These are phyloP conservation scores for Protaetia brevitarsis DNA, from an alignment of 1,140 invertebrate genomes.

Conservation along the genomic window DNA sequence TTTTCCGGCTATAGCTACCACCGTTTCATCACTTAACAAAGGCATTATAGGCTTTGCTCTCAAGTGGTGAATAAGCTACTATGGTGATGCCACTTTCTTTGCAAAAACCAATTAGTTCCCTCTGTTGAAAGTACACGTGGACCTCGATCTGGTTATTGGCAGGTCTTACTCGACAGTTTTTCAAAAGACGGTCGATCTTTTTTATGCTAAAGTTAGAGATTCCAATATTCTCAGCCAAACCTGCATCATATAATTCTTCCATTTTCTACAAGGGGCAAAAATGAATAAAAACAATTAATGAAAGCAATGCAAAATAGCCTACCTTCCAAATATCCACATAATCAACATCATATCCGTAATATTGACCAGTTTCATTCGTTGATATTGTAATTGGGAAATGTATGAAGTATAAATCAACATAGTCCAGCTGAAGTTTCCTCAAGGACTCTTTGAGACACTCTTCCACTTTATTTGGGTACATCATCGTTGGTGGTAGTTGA, in stretches of 20 bases:
- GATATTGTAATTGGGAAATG: constrained; percentile 57
- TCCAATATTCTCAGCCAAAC: constrained; percentile 75
- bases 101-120: constrained; percentile 70
- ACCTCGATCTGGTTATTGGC: constrained; percentile 61
- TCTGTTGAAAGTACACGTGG: constrained; percentile 79
- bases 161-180: constrained; percentile 63
- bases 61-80: constrained; percentile 81
- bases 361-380: constrained; percentile 42
- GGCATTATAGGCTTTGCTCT: constrained; percentile 60
- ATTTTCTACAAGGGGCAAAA: constrained; percentile 56
- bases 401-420: constrained; percentile 69
- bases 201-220: constrained; percentile 84
- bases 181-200: constrained; percentile 64
- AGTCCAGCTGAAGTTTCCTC: constrained; percentile 55
- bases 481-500: constrained; percentile 59
- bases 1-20: constrained; percentile 47
- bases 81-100: constrained; percentile 64
- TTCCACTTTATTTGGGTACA: constrained; percentile 48
- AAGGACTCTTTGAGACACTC: constrained; percentile 33
- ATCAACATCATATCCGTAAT: constrained; percentile 57
- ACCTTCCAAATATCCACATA: constrained; percentile 72
- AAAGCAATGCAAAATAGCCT: not conserved
- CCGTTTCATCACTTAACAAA: constrained; percentile 19
- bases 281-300: constrained; percentile 49
- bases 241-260: constrained; percentile 69